Percentiles rank a stretch among this genome's conserved stretches.
phyloP scores from a whole-genome alignment of 1,140 invertebrate species.

The Oryzaephilus surinamensis region DNA sequence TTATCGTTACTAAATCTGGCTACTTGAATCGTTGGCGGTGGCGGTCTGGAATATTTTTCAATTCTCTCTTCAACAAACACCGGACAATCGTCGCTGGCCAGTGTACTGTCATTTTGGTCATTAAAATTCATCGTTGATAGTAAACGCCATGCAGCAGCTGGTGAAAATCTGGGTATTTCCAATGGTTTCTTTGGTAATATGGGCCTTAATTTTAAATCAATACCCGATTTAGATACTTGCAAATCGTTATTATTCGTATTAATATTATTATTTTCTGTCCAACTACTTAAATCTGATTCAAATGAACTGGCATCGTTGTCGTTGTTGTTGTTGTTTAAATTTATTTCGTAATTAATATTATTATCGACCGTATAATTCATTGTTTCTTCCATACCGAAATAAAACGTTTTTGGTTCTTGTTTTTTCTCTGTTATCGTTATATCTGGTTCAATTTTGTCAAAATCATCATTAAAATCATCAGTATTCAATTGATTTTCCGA shows the following conservation, averaged over 20 bases:
- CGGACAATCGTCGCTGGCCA: conserved; percentile 22
- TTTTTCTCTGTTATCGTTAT: conserved; percentile 31
- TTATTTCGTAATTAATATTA: conserved; percentile 12
- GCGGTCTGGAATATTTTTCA: conserved; percentile 40
- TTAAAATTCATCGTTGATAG: conserved; percentile 46
- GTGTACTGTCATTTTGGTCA: conserved; percentile 23
- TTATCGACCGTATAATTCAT: conserved; percentile 8
- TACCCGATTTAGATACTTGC: no score
- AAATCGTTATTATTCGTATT: conserved; percentile 34
- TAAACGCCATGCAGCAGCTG: conserved; percentile 69
- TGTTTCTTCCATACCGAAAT: conserved; percentile 61
- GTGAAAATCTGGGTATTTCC: conserved; percentile 67
- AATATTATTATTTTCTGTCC: conserved; percentile 35
- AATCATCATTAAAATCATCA: conserved; percentile 42
- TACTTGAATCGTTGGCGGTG: conserved; percentile 35
- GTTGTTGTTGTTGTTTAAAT: conserved; percentile 13
- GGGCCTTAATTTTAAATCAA: conserved; percentile 60
- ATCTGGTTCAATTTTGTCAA: conserved; percentile 47
- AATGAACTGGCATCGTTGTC: conserved; percentile 35
- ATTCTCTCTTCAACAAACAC: conserved; percentile 44
- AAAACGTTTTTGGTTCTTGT: conserved; percentile 64
- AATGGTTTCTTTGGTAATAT: conserved; percentile 65
- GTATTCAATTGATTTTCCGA: conserved; percentile 2
- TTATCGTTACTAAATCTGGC: conserved; percentile 28
- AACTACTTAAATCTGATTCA: conserved; percentile 43